These are phyloP conservation scores for Luscinia megarhynchos DNA, from an alignment of 2,797 vertebrate genomes.

Conservation along the genomic window DNA sequence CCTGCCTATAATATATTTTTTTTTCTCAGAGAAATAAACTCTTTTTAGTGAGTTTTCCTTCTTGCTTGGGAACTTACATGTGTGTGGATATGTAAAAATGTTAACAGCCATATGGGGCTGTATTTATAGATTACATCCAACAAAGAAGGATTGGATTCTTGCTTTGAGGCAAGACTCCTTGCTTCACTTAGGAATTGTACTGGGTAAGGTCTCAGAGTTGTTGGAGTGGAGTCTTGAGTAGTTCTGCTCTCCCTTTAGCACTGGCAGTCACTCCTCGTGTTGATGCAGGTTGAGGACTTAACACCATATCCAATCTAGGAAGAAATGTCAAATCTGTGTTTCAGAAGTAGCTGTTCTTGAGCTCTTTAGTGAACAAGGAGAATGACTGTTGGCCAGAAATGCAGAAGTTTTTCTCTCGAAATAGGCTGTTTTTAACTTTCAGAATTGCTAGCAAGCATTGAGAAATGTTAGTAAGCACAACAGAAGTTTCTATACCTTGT, in stretches of 20 bases:
- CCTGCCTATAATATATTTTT: background rate
- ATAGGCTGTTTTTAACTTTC: background rate
- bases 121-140: background rate
- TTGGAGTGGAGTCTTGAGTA: background rate
- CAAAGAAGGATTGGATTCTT: background rate
- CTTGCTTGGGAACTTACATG: background rate
- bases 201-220: background rate
- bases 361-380: background rate
- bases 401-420: background rate
- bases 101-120: background rate
- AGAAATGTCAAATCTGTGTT: conserved; percentile 2
- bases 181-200: background rate
- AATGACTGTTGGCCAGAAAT: background rate
- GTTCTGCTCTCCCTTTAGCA: background rate
- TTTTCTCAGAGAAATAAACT: background rate
- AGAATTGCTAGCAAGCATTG: background rate
- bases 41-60: background rate
- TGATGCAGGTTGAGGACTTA: background rate
- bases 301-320: background rate
- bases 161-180: background rate
- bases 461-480: background rate
- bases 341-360: background rate
- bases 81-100: background rate
- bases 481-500: background rate
- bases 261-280: rapidly evolving